phyloP scores from a whole-genome alignment of 2,797 vertebrate genomes.

The Cyclura pinguis region DNA sequence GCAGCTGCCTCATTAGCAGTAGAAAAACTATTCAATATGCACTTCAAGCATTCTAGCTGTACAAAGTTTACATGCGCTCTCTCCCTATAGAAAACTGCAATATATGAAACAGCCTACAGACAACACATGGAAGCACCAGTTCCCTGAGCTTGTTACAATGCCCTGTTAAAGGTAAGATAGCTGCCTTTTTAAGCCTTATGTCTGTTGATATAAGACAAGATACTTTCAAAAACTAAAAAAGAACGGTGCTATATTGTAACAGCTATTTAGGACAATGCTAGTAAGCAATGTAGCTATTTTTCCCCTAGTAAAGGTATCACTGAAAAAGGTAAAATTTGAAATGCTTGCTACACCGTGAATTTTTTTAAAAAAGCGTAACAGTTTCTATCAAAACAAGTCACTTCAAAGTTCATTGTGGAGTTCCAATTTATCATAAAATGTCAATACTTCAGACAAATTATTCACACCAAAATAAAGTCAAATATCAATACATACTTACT shows the following conservation, averaged over 20 bases:
- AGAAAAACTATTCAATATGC: neutral
- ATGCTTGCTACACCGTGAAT: neutral
- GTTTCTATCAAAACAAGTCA: neutral
- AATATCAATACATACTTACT: constrained; percentile 85
- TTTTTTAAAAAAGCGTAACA: neutral
- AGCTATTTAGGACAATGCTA: neutral
- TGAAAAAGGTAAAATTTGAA: neutral
- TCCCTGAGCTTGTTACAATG: neutral
- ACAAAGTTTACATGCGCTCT: neutral
- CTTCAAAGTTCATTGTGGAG: neutral
- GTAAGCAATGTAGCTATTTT: neutral
- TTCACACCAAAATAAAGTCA: constrained; percentile 4
- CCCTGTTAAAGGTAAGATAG: neutral
- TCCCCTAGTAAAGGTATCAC: neutral
- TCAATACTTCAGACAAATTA: constrained; percentile 16
- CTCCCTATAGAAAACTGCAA: neutral
- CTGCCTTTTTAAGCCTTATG: neutral
- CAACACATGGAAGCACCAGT: too few species aligned
- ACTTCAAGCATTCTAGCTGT: neutral
- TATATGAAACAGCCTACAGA: neutral
- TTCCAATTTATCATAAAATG: neutral
- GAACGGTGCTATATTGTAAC: neutral
- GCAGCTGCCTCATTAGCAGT: neutral
- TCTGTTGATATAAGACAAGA: neutral
- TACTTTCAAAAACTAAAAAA: neutral